Base-by-base conservation (phyloP, 1,140 invertebrate genomes). In the Aphaenogaster floridana region DNA sequence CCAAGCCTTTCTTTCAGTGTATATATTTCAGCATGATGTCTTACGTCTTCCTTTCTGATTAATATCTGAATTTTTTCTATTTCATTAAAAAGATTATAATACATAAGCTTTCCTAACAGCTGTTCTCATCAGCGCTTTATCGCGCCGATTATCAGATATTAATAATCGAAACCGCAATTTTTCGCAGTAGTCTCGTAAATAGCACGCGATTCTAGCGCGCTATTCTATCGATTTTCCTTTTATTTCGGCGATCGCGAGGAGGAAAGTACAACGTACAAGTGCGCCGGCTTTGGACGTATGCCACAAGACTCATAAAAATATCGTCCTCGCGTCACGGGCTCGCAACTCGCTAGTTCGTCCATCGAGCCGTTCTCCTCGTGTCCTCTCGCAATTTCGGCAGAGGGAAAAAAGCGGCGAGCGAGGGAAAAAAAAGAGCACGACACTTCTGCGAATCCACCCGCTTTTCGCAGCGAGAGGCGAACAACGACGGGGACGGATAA, bases 261-360 rank as follows among this genome's bases (percentile, higher is more conserved):
- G 9, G 63, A 68, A 74, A 68, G 71, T 64, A 66, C 69, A 48
- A 9, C 50, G 28, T 61, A 77, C 54, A 84, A 84, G 69, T 71
- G 48, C 79, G 66, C 63, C 54, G 21, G 50, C 52, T 84, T 91
- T 91, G 90, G 90, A 90, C 74, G 83, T 57, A 76, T 89, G 90
- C 89, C 90, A 91, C 68, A n/a, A 86, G 72, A 86, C 83, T 89
- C 86, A 90, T 88, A 90, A 91, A 91, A 91, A 90, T 91, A 91
- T 91, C 90, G 74, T 86, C 61, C 57, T 59, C 64, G 72, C 89
- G 90, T 87, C 86, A 88, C 63, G 69, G 63, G 61, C 39, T 69
- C 89, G 88, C 79, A 45, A 45, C 52, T 39, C 72, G 64, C 78
- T 66, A 72, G 50, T 72, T 69, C 72, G 52, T 80, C 61, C 79